phyloP scores from a whole-genome alignment of 2,888 invertebrate genomes.

The Deroplatys truncata region DNA sequence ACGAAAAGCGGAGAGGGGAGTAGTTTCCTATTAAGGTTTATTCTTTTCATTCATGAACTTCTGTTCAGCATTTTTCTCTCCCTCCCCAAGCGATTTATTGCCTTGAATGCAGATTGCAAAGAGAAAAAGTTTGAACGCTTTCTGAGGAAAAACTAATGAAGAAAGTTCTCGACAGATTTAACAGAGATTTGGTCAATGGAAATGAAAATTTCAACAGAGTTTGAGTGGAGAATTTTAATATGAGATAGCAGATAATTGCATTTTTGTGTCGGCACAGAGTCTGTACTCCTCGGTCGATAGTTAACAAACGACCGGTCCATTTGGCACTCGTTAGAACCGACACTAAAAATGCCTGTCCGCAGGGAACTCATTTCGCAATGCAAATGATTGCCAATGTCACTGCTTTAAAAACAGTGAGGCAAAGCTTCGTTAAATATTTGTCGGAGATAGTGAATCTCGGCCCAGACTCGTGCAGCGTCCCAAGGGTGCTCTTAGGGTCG shows the following conservation, averaged over 20 bases:
- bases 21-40: neutral
- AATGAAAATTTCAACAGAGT: neutral
- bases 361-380: neutral
- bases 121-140: neutral
- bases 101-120: neutral
- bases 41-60: neutral
- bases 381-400: neutral
- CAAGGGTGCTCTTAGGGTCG: no score
- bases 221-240: neutral
- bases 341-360: neutral
- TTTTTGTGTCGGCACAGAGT: neutral
- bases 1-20: no score
- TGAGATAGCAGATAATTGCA: neutral
- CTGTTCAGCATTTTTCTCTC: neutral
- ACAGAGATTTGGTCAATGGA: neutral
- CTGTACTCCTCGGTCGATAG: neutral
- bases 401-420: neutral
- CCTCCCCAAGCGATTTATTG: neutral
- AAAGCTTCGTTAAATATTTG: neutral
- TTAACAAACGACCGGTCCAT: neutral
- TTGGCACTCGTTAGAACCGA: neutral
- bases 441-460: neutral
- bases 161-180: neutral
- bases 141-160: neutral
- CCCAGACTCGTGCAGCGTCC: no score